phyloP scores from a whole-genome alignment of 2,113 vertebrate species.

The Phyllostomus discolor region DNA sequence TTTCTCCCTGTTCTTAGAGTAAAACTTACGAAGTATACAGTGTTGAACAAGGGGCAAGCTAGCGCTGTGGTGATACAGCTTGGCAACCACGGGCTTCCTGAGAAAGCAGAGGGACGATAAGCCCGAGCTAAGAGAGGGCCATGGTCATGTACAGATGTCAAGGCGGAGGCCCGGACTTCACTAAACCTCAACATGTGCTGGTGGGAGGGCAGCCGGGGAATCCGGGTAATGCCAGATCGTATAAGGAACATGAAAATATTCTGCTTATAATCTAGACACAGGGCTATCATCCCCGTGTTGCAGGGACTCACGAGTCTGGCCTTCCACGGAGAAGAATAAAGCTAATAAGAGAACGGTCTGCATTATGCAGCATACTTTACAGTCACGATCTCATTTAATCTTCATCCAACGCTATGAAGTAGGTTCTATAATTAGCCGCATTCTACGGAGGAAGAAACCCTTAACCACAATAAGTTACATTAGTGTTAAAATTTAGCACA shows the following conservation, averaged over 20 bases:
- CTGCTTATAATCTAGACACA: background rate
- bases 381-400: background rate
- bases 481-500: background rate
- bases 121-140: background rate
- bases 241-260: background rate
- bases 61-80: background rate
- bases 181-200: background rate
- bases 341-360: accelerated
- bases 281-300: background rate
- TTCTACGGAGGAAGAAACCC: background rate
- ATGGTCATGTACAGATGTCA: background rate
- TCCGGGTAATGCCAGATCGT: background rate
- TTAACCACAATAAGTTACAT: background rate
- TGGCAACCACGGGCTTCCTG: background rate
- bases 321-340: background rate
- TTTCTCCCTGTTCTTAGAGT: background rate
- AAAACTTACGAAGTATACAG: background rate
- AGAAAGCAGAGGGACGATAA: background rate
- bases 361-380: background rate
- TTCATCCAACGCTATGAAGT: background rate
- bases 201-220: background rate
- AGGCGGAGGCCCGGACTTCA: background rate
- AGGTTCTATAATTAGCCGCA: background rate
- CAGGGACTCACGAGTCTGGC: background rate
- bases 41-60: background rate